These are phyloP conservation scores for Catocala fraxini DNA, from an alignment of 2,888 invertebrate species.

Conservation along the genomic window DNA sequence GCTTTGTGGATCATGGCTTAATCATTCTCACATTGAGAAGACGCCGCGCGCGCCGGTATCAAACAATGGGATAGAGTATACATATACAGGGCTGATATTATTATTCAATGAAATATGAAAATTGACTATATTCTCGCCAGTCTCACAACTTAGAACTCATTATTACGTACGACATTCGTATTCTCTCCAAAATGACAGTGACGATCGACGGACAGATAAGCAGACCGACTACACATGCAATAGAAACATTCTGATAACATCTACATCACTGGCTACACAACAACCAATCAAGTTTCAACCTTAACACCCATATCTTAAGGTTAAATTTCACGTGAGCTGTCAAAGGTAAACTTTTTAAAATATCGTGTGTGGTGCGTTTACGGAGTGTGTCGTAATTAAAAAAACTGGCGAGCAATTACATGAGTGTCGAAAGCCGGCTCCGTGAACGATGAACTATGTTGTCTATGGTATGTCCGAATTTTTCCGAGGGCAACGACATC, in stretches of 20 bases:
- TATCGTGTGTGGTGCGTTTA: slow-evolving; percentile 55
- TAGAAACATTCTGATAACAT: slow-evolving; percentile 59
- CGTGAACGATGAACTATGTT: slow-evolving; percentile 55
- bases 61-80: too few relatives aligned
- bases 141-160: slow-evolving; percentile 32
- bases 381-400: slow-evolving; percentile 65
- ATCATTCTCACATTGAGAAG: too few relatives aligned
- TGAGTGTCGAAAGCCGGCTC: slow-evolving; percentile 55
- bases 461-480: slow-evolving; percentile 59
- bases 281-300: slow-evolving; percentile 18
- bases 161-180: slow-evolving; percentile 37
- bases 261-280: slow-evolving; percentile 39
- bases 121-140: background rate
- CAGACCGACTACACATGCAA: slow-evolving; percentile 54
- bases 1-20: too few relatives aligned
- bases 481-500: slow-evolving; percentile 57
- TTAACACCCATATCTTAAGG: background rate
- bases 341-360: slow-evolving; percentile 37
- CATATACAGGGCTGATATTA: background rate
- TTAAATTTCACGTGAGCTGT: background rate
- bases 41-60: too few relatives aligned
- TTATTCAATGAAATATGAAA: too few relatives aligned
- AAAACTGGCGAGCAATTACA: slow-evolving; percentile 54
- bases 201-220: slow-evolving; percentile 59
- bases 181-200: slow-evolving; percentile 54